These are phyloP conservation scores for Oeneis ivallda DNA, from an alignment of 2,888 invertebrate genomes.

Conservation along the genomic window DNA sequence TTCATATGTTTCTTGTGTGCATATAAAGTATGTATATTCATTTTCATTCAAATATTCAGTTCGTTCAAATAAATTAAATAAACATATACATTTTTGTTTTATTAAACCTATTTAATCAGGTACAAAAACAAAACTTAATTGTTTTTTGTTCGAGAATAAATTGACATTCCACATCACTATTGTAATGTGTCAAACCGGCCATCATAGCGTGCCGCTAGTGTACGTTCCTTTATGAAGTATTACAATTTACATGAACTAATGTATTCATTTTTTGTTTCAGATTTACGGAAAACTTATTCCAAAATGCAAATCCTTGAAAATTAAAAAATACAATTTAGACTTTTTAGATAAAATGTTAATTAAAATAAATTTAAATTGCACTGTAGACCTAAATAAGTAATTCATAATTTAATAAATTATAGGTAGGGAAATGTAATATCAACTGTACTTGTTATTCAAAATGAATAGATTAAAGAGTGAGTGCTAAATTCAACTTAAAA, in stretches of 20 bases:
- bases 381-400: background rate
- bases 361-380: background rate
- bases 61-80: too few relatives aligned
- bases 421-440: background rate
- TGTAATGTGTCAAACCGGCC: too few relatives aligned
- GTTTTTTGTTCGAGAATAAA: too few relatives aligned
- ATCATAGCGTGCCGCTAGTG: too few relatives aligned
- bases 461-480: slow-evolving; percentile 17
- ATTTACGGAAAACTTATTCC: background rate
- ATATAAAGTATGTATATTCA: too few relatives aligned
- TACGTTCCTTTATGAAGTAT: background rate
- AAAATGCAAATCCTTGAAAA: background rate
- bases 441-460: background rate
- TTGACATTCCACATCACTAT: too few relatives aligned
- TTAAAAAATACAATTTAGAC: background rate
- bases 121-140: too few relatives aligned
- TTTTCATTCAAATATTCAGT: too few relatives aligned
- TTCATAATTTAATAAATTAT: background rate
- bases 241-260: background rate
- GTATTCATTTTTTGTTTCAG: slow-evolving; percentile 17
- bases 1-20: too few relatives aligned
- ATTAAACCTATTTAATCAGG: too few relatives aligned
- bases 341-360: background rate
- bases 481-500: slow-evolving; percentile 16
- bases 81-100: too few relatives aligned